phyloP scores from a whole-genome alignment of 1,140 invertebrate genomes.

The Probaryconus sp. region DNA sequence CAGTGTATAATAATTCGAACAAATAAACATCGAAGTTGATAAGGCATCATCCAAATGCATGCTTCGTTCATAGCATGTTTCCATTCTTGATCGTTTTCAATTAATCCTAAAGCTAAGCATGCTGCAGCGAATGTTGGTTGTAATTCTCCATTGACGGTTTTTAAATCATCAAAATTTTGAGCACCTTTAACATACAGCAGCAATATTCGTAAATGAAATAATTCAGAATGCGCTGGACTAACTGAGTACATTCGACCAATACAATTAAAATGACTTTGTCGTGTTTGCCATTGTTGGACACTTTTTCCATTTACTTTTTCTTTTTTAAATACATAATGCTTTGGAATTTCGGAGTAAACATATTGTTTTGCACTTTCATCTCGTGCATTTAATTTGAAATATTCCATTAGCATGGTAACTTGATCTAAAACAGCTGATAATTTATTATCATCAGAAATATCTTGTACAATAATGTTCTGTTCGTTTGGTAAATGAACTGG shows the following conservation, averaged over 20 bases:
- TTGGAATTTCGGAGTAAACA: constrained; percentile 24
- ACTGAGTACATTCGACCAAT: constrained; percentile 17
- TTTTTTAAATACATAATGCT: constrained; percentile 34
- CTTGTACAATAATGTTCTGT: no score
- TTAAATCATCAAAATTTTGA: no score
- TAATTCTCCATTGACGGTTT: constrained; percentile 7
- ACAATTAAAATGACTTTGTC: constrained; percentile 10
- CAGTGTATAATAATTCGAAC: no score
- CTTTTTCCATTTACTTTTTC: constrained; percentile 4
- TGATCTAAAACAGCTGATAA: no score
- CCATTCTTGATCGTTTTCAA: constrained; percentile 25
- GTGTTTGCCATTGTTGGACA: constrained; percentile 1
- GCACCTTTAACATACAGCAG: no score
- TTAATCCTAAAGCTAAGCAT: constrained; percentile 43
- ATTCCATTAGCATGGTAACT: constrained; percentile 17
- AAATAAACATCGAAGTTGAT: no score
- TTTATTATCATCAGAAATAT: no score
- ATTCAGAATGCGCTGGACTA: constrained; percentile 10
- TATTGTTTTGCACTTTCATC: constrained; percentile 12
- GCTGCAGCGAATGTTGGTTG: constrained; percentile 65
- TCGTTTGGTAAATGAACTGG: no score
- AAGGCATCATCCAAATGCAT: no score
- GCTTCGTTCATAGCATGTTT: no score
- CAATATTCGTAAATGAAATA: no score
- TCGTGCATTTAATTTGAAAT: constrained; percentile 22